These are phyloP conservation scores for Atethmia centrago DNA, from an alignment of 2,888 invertebrate species.

Conservation along the genomic window DNA sequence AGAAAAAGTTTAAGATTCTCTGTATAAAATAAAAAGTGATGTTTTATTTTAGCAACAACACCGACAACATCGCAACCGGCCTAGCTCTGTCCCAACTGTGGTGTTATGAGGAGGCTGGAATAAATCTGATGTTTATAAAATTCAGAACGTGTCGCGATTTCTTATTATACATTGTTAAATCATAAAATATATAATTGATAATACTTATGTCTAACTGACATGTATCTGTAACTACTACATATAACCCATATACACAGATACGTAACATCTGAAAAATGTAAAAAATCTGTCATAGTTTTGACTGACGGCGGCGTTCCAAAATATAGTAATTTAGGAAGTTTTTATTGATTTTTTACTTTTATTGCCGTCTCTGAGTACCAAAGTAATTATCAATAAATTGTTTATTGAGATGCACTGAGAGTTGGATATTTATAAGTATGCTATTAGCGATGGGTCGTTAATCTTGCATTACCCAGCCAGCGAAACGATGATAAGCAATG, in stretches of 20 bases:
- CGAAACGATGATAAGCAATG: neutral
- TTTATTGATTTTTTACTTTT: neutral
- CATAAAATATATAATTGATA: too few relatives aligned
- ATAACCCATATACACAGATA: too few relatives aligned
- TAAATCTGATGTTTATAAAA: neutral
- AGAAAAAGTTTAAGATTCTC: neutral
- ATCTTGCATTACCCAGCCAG: slow-evolving; percentile 12
- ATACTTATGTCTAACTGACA: too few relatives aligned
- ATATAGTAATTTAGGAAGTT: too few relatives aligned
- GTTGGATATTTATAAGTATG: neutral
- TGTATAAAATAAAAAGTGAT: neutral
- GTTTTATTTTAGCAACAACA: too few relatives aligned
- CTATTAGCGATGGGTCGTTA: slow-evolving; percentile 8
- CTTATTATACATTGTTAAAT: neutral
- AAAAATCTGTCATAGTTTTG: too few relatives aligned
- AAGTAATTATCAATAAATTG: neutral
- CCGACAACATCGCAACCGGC: neutral
- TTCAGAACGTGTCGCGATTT: slow-evolving; percentile 4
- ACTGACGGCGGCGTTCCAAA: too few relatives aligned
- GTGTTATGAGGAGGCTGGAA: neutral
- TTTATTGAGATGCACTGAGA: neutral
- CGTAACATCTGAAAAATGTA: too few relatives aligned
- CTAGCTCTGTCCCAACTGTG: neutral
- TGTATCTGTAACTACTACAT: too few relatives aligned
- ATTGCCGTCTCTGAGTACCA: neutral